Evolutionary conservation across 1,140 invertebrate species (phyloP).

Genomic region (Alviniconcha marisindica): DNA sequence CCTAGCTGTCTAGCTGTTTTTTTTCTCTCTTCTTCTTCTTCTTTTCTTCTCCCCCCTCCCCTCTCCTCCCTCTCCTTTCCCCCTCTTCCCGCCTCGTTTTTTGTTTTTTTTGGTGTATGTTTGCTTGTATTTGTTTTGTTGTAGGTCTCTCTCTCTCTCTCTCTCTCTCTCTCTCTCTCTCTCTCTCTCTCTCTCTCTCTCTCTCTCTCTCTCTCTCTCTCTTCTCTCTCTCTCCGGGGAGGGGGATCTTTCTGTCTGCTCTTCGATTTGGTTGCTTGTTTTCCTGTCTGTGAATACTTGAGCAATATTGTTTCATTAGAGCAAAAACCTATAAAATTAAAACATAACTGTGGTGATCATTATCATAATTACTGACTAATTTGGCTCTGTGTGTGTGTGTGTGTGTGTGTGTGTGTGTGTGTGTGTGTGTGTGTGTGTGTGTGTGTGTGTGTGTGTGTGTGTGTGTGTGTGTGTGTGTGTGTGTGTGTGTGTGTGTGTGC

Average conservation of each 20-base stretch:
- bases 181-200: neutral
- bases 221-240: neutral
- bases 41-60: neutral
- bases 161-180: neutral
- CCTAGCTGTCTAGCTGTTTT: too few species aligned
- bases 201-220: neutral
- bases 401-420: conserved; percentile 12
- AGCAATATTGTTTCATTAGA: too few species aligned
- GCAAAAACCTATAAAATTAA: too few species aligned
- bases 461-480: conserved; percentile 4
- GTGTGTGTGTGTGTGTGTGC: neutral
- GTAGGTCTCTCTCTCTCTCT: neutral
- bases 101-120: neutral
- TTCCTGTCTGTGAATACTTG: neutral
- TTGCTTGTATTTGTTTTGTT: neutral
- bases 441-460: neutral
- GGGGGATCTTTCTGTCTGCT: neutral
- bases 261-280: neutral
- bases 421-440: conserved; percentile 14
- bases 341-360: too few species aligned
- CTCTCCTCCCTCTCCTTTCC: neutral
- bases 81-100: neutral
- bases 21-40: too few species aligned
- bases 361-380: too few species aligned
- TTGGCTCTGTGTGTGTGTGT: neutral